A percentile compares a stretch with the other conserved stretches of the same genome.
Evolutionary conservation across 1,140 invertebrate species (phyloP).

Genomic region (Carcinoscorpius rotundicauda): DNA sequence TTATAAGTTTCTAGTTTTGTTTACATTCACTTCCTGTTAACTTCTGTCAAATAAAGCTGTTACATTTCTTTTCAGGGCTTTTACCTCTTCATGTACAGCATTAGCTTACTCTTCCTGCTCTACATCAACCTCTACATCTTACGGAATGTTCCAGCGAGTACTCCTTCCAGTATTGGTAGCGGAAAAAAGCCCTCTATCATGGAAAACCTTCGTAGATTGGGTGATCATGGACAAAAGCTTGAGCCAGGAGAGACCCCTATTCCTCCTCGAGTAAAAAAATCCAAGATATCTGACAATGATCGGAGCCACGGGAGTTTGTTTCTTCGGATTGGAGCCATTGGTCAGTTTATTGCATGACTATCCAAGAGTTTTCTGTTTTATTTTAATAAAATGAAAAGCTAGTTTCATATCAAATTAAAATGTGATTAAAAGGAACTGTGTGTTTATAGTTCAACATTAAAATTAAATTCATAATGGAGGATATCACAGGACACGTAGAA

Average conservation of each 20-base stretch:
- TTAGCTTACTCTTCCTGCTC: conserved; percentile 86
- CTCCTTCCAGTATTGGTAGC: conserved; percentile 14
- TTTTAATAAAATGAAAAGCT: too few species aligned
- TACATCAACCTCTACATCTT: conserved; percentile 95
- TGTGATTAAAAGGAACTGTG: too few species aligned
- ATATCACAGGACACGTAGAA: too few species aligned
- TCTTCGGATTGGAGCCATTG: conserved; percentile 85
- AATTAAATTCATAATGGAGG: too few species aligned
- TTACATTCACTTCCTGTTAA: too few species aligned
- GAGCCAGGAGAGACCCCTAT: conserved; percentile 2
- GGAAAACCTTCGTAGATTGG: not conserved
- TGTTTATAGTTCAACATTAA: too few species aligned
- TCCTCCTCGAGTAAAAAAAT: conserved; percentile 41
- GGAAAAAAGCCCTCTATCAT: conserved; percentile 5
- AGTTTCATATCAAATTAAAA: too few species aligned
- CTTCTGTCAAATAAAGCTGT: too few species aligned
- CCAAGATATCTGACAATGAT: conserved; percentile 84
- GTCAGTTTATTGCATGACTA: conserved; percentile 40
- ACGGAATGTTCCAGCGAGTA: conserved; percentile 56
- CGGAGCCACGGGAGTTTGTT: conserved; percentile 93
- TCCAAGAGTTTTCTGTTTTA: too few species aligned
- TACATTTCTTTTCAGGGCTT: conserved; percentile 54
- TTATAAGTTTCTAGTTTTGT: too few species aligned
- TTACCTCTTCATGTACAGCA: conserved; percentile 91
- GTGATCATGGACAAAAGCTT: not conserved